A percentile compares a stretch with the other conserved stretches of the same genome.
Conservation (phyloP, 2,113 vertebrate species). For the Pipra filicauda region DNA sequence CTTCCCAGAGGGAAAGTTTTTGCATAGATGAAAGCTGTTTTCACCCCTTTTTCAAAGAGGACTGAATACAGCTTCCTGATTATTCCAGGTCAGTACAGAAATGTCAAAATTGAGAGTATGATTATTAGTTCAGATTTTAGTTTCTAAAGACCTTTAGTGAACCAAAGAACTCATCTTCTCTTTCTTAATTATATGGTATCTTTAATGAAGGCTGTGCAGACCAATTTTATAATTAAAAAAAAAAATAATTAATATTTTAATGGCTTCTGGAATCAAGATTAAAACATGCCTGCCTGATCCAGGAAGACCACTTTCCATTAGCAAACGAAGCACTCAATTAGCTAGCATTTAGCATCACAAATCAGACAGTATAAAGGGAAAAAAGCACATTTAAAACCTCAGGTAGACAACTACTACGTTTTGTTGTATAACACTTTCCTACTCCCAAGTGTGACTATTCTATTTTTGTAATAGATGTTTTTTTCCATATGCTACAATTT, state of each 20-base stretch:
- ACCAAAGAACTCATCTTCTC: not conserved
- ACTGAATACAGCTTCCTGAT: not conserved
- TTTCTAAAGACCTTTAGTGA: not conserved
- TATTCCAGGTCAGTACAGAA: not conserved
- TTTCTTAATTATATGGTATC: not conserved
- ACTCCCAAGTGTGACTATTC: not conserved
- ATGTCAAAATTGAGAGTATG: not conserved
- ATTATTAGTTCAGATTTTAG: not conserved
- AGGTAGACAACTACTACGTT: not conserved
- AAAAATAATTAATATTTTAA: not conserved
- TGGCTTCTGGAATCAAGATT: not conserved
- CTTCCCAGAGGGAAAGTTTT: not conserved
- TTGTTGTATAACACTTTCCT: not conserved
- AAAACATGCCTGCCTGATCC: not conserved
- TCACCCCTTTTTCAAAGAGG: not conserved
- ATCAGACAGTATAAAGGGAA: not conserved
- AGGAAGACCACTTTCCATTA: not conserved
- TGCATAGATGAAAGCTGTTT: not conserved
- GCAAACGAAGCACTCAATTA: not conserved
- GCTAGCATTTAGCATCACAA: not conserved
- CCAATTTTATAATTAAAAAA: not conserved
- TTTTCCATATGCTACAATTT: not conserved
- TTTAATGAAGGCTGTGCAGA: not conserved
- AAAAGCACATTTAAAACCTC: not conserved
- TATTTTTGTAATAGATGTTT: not conserved